A percentile compares a stretch with the other conserved stretches of the same genome.
Evolutionary conservation across 2,113 vertebrate genomes (phyloP).

Genomic region (Gadus macrocephalus): DNA sequence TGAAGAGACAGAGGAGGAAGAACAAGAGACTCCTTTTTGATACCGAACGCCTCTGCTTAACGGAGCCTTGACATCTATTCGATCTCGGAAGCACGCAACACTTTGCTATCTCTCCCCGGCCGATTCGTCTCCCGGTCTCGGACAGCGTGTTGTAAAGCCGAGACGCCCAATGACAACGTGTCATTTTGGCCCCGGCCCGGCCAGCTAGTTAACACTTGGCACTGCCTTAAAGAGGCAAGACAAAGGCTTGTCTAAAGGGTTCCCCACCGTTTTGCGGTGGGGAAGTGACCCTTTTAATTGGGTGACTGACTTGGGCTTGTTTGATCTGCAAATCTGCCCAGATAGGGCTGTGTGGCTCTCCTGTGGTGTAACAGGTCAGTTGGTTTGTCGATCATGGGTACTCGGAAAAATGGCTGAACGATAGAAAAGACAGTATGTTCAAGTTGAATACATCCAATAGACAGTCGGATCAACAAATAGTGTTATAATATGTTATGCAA

Average conservation of each 20-base stretch:
- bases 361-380: no score
- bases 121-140: constrained; percentile 28
- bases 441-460: no score
- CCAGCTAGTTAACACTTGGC: constrained; percentile 26
- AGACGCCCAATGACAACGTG: constrained; percentile 17
- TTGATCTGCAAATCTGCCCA: no score
- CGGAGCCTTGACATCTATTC: constrained; percentile 33
- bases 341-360: no score
- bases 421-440: no score
- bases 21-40: constrained; percentile 22
- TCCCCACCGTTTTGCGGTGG: background rate
- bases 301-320: no score
- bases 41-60: constrained; percentile 24
- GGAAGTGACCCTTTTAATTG: no score
- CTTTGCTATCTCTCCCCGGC: background rate
- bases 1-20: constrained; percentile 11
- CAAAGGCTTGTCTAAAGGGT: no score
- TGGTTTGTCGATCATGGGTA: no score
- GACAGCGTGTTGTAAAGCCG: constrained; percentile 11
- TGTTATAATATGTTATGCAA: no score
- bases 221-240: constrained; percentile 14
- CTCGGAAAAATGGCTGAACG: no score
- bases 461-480: no score
- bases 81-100: constrained; percentile 32
- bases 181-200: constrained; percentile 13